Percentiles rank a stretch among this genome's conserved stretches.
These are phyloP conservation scores for Tipula lateralis DNA, from an alignment of 2,888 invertebrate genomes.

Conservation along the genomic window DNA sequence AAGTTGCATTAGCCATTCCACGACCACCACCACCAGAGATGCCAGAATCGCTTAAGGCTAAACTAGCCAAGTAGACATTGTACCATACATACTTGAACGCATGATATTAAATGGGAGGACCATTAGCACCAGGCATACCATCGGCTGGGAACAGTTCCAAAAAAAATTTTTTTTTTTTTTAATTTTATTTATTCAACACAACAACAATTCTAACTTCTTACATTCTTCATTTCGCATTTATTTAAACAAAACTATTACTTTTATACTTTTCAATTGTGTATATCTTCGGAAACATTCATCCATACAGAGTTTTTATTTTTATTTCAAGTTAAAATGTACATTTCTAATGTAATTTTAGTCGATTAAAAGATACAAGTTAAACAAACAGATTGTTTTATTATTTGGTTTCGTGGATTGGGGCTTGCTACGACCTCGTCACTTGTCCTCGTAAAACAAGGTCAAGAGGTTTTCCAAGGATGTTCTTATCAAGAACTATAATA, in stretches of 20 bases:
- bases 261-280: not conserved
- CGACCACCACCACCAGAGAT: slow-evolving; percentile 94
- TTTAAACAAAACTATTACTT: not conserved
- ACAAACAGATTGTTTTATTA: not conserved
- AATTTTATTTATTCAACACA: slow-evolving; percentile 5
- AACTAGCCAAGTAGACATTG: not conserved
- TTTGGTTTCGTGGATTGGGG: too few species aligned
- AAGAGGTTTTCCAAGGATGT: too few species aligned
- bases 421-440: too few species aligned
- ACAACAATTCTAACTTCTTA: not conserved
- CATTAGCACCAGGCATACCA: not conserved
- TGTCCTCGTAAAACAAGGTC: too few species aligned
- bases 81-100: too few species aligned
- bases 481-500: too few species aligned
- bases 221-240: not conserved
- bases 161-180: not conserved
- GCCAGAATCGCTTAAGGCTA: slow-evolving; percentile 78
- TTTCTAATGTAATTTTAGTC: slow-evolving; percentile 4
- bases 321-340: slow-evolving; percentile 16
- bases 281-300: not conserved
- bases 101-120: not conserved
- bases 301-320: not conserved
- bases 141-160: not conserved
- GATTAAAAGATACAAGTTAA: slow-evolving; percentile 5
- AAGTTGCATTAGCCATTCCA: slow-evolving; percentile 70